Evolutionary conservation across 2,113 vertebrate genomes (phyloP).

Genomic region (Damaliscus lunatus): DNA sequence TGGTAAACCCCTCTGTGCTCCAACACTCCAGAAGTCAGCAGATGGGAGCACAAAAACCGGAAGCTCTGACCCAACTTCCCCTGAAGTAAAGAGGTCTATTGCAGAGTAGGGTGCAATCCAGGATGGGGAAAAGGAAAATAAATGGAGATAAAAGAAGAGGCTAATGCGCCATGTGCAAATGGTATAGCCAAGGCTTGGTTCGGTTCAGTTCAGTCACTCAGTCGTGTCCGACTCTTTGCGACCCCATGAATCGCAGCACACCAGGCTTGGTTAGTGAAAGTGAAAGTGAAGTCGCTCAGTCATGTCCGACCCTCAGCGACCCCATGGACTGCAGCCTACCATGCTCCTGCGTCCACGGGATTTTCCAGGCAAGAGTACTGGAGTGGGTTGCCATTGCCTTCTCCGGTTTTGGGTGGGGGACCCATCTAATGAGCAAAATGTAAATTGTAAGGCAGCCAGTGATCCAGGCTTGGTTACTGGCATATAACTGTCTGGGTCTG

Average conservation of each 20-base stretch:
- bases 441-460: neutral
- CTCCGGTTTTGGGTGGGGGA: neutral
- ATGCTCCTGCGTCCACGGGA: too few species aligned
- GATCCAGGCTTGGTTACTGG: neutral
- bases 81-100: neutral
- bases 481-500: neutral
- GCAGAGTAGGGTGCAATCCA: accelerated
- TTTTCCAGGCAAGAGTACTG: too few species aligned
- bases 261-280: neutral
- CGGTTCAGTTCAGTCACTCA: too few species aligned
- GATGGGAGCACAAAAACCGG: neutral
- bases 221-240: too few species aligned
- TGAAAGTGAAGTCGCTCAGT: too few species aligned
- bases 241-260: too few species aligned
- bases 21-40: neutral
- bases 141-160: neutral
- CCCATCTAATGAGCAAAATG: neutral
- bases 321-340: too few species aligned
- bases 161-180: accelerated
- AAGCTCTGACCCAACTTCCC: neutral
- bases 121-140: neutral
- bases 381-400: too few species aligned
- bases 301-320: too few species aligned
- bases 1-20: neutral
- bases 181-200: neutral